Base-by-base conservation (phyloP, 2,797 vertebrate genomes). In the Dipus sagitta region DNA sequence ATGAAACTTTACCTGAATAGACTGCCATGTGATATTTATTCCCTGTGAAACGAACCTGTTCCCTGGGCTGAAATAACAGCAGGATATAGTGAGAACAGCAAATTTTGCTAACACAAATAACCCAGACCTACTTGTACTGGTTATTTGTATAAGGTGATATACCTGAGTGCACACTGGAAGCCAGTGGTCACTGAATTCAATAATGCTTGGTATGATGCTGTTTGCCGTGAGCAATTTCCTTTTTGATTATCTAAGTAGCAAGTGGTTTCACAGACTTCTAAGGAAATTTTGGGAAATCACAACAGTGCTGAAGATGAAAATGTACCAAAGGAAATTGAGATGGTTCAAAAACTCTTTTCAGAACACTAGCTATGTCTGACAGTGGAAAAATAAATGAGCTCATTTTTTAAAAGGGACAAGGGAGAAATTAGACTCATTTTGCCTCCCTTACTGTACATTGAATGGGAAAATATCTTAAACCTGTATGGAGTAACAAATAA, bases 231-330 rank as follows among this genome's bases (percentile, higher is more conserved):
- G 13, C 23, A 65, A 26, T 74, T 83, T 74, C 79, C 14, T 84
- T 79, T 64, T 77, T 32, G 28, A 60, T 87, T 84, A 38, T 81
- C 58, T 92, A 86, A 78, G 12, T 86, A 54, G 21, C 64, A 77
- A 67, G 18, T 60, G 13, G 28, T 54, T 92, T 89, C 65, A 52
- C 58, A 21, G 80, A 17, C 0, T 10, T 77, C 52, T 65, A 64
- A 76, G 42, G 23, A 67, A 89, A 64, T 83, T 96, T 77, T 89
- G 34, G 75, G 74, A 96, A 71, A 67, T 86, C 70, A 84, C 9
- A 38, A 30, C 20, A 52, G 1, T 18, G 32, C 28, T 88, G 34
- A 70, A 68, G 34, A 84, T 81, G 42, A 89, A 34, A 21, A 14
- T 38, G 12, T 8, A 38, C 15, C 26, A 65, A 81, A 32, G 21